Percentiles rank a stretch among this genome's conserved stretches.
Evolutionary conservation across 2,113 vertebrate species (phyloP).

Genomic region (Gymnogyps californianus): DNA sequence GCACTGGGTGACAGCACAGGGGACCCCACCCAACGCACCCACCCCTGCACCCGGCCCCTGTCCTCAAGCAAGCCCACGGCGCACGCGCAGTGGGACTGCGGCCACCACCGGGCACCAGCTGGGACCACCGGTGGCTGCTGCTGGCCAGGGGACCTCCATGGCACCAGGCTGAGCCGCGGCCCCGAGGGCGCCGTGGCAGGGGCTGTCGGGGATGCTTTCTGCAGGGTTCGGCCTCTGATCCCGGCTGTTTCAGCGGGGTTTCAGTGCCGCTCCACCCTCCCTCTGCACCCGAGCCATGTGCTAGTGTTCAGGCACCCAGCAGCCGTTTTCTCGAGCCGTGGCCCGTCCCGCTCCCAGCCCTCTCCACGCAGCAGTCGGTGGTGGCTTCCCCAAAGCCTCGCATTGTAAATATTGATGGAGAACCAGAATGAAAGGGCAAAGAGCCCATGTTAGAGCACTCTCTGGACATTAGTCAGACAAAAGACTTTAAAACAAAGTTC

Average conservation of each 20-base stretch:
- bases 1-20: neutral
- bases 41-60: fast-evolving
- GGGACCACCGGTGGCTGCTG: neutral
- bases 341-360: neutral
- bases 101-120: neutral
- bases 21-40: neutral
- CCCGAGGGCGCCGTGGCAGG: fast-evolving
- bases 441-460: neutral
- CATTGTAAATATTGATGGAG: neutral
- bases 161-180: fast-evolving
- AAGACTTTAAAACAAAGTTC: conserved; percentile 43
- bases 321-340: fast-evolving
- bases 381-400: neutral
- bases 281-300: fast-evolving
- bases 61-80: neutral
- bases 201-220: neutral
- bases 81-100: fast-evolving
- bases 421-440: neutral
- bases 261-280: neutral
- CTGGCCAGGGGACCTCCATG: too few relatives aligned
- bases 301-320: neutral
- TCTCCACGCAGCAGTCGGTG: fast-evolving
- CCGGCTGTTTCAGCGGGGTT: fast-evolving
- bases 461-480: conserved; percentile 5
- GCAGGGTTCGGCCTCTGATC: neutral